phyloP scores from a whole-genome alignment of 2,888 invertebrate species.

The Artemia sinica region DNA sequence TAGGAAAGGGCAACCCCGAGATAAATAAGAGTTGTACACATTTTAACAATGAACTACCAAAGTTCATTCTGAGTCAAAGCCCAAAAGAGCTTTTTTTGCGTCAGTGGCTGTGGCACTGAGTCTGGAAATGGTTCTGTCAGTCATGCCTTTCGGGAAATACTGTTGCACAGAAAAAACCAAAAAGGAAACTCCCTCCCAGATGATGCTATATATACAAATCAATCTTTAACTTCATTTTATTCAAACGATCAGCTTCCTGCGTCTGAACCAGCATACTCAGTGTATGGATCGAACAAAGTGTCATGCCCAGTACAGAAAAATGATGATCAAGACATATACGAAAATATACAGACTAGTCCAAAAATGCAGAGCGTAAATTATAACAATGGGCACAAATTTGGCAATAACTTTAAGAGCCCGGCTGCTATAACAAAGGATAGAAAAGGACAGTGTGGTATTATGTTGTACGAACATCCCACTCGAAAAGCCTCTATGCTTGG shows the following conservation, averaged over 20 bases:
- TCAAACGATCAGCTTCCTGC: not conserved
- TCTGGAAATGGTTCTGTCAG: not conserved
- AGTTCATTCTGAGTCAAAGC: conserved; percentile 5
- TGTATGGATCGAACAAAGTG: not conserved
- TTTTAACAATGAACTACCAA: not conserved
- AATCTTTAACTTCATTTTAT: not conserved
- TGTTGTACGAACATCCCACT: not conserved
- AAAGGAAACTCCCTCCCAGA: conserved; percentile 2
- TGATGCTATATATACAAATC: not conserved
- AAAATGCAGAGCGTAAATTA: not conserved
- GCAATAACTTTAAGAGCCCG: too few species aligned
- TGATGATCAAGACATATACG: conserved; percentile 3
- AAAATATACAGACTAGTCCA: not conserved
- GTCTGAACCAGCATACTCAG: conserved; percentile 7
- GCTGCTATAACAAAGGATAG: not conserved
- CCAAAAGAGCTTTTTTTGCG: too few species aligned
- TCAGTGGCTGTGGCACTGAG: not conserved
- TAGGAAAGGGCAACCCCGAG: too few species aligned
- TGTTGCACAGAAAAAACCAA: not conserved
- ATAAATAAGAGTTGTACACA: too few species aligned
- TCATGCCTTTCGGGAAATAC: not conserved
- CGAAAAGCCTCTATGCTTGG: not conserved
- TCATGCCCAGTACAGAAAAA: not conserved
- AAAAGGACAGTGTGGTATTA: not conserved
- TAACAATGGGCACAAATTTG: too few species aligned